Evolutionary conservation across 2,888 invertebrate genomes (phyloP), one percentile per base, ranked within the genome.

Genomic region (Cryptops parisi): DNA sequence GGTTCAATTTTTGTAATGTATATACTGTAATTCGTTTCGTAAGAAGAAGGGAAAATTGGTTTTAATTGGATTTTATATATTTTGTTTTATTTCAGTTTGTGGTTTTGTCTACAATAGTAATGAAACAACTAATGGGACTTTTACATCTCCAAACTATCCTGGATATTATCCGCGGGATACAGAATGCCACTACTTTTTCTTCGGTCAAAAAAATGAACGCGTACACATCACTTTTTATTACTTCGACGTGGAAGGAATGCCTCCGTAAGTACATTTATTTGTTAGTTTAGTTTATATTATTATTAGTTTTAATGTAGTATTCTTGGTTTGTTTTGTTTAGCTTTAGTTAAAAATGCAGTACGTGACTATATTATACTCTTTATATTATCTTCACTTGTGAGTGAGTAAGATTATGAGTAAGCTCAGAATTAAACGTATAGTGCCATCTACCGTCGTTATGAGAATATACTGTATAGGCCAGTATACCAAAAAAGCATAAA

Each of bases 211-310:
- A 59, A 79, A 79, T 57, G 86, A 89, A 65, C 79, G 81, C 64
- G 81, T 89, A 56, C 82, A 82, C 63, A 75, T 91, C 58, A 82
- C 84, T 65, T 93, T 93, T 68, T 82, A 82, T 48, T 86, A 84
- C 70, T 93, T 93, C 66, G 90, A 93, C 67, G 85, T 96, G 43
- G 94, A 96, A 70, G 96, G 94, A 59, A 84, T 93, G 55, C 74
- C 81, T 62, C 91, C 90, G 93, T 94, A 77, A 81, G 84, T 79
- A 33, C 15, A 23, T 46, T 46, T 6, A 15, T 6, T 33, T 33
- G 6, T 33, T 15, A 6, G 9, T 15, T 33, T 15, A 6, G 15
- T 33, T 33, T 33, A 33, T 33, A 33, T n/a, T n/a, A n/a, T n/a
- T n/a, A n/a, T n/a, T n/a, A n/a, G n/a, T n/a, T n/a, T n/a, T n/a